A percentile compares a stretch with the other conserved stretches of the same genome.
Conservation (phyloP, 2,888 invertebrate genomes). For the Amiota mariae region DNA sequence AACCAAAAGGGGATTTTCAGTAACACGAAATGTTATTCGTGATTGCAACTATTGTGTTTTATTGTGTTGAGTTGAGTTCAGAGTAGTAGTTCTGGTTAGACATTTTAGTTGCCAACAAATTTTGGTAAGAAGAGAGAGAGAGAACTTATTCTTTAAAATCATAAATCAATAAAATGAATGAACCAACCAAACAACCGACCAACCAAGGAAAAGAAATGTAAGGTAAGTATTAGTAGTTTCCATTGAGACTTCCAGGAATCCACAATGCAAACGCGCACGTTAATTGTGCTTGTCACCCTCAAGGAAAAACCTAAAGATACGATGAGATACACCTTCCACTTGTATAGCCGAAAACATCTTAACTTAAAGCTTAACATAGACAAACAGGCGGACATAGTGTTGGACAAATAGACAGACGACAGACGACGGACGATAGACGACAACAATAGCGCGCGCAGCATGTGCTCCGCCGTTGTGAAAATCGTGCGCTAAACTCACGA, state of each 20-base stretch:
- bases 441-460: slow-evolving; percentile 63
- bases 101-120: neutral
- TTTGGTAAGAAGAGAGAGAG: slow-evolving; percentile 5
- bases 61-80: slow-evolving; percentile 24
- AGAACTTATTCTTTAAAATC: slow-evolving; percentile 45
- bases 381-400: slow-evolving; percentile 35
- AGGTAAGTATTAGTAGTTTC: neutral
- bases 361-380: slow-evolving; percentile 67
- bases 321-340: neutral
- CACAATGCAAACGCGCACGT: slow-evolving; percentile 55
- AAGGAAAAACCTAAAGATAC: slow-evolving; percentile 46
- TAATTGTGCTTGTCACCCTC: slow-evolving; percentile 64
- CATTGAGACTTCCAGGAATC: slow-evolving; percentile 15
- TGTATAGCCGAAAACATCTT: slow-evolving; percentile 56
- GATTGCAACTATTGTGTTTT: slow-evolving; percentile 65
- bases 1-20: slow-evolving; percentile 19
- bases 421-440: slow-evolving; percentile 29
- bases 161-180: slow-evolving; percentile 67
- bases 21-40: slow-evolving; percentile 44
- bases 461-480: slow-evolving; percentile 58
- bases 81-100: neutral
- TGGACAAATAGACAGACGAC: slow-evolving; percentile 4
- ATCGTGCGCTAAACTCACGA: slow-evolving; percentile 63
- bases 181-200: slow-evolving; percentile 57
- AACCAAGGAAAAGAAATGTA: neutral